Evolutionary conservation across 2,888 invertebrate genomes (phyloP).

Genomic region (Meta bourneti): DNA sequence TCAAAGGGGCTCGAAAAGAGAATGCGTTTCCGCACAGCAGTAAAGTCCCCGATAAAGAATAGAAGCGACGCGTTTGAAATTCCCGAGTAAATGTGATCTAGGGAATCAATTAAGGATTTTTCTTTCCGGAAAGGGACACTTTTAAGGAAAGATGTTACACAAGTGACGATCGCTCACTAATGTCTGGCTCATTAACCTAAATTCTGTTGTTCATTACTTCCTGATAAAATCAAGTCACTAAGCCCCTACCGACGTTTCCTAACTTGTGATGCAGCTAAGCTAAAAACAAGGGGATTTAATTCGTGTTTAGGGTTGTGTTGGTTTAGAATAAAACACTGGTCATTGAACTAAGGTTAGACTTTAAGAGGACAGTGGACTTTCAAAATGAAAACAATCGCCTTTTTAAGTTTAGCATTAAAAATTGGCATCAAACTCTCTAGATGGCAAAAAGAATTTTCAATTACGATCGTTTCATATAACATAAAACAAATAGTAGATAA

Average conservation of each 20-base stretch:
- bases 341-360: background rate
- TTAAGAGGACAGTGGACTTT: background rate
- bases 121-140: slow-evolving; percentile 1
- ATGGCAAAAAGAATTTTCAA: too few relatives aligned
- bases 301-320: background rate
- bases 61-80: background rate
- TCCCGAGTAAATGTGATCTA: background rate
- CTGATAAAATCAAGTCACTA: slow-evolving; percentile 2
- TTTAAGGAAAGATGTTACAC: background rate
- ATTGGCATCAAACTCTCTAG: too few relatives aligned
- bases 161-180: slow-evolving; percentile 15
- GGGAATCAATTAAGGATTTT: slow-evolving; percentile 5
- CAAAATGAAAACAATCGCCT: too few relatives aligned
- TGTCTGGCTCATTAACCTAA: slow-evolving; percentile 36
- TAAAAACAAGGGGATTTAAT: background rate
- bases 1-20: too few relatives aligned
- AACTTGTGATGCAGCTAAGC: background rate
- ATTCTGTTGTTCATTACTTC: slow-evolving; percentile 28
- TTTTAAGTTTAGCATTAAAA: too few relatives aligned
- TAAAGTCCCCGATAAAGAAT: too few relatives aligned
- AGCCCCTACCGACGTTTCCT: background rate
- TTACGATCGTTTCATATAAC: too few relatives aligned
- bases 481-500: too few relatives aligned
- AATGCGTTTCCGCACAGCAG: too few relatives aligned
- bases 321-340: background rate